These are phyloP conservation scores for Clivina fossor DNA, from an alignment of 2,888 invertebrate genomes.

Conservation along the genomic window DNA sequence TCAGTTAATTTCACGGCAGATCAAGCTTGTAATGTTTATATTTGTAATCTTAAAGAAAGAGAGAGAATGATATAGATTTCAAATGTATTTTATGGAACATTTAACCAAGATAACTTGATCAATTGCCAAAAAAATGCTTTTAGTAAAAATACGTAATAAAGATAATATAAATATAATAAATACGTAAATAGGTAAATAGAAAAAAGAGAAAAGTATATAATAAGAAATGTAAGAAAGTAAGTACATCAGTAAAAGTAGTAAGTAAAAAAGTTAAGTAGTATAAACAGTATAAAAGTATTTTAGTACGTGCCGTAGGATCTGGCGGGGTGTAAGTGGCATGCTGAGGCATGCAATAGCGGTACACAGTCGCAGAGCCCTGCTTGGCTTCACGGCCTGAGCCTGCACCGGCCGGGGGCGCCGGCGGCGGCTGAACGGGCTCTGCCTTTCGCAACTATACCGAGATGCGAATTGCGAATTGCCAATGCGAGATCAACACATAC, in stretches of 20 bases:
- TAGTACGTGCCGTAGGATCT: constrained; percentile 64
- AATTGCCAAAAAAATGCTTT: too few relatives aligned
- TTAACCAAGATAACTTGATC: too few relatives aligned
- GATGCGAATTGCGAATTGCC: too few relatives aligned
- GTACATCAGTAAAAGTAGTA: constrained; percentile 23
- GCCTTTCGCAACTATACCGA: constrained; percentile 55
- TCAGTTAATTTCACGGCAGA: too few relatives aligned
- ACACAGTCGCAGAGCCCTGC: constrained; percentile 55
- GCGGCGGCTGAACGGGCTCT: constrained; percentile 52
- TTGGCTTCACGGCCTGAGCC: constrained; percentile 53
- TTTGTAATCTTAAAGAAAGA: too few relatives aligned
- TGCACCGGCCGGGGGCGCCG: constrained; percentile 47
- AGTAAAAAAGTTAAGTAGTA: constrained; percentile 38
- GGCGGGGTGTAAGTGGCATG: constrained; percentile 63
- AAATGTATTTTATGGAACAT: too few relatives aligned
- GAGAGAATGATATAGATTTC: too few relatives aligned
- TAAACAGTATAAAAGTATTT: constrained; percentile 47
- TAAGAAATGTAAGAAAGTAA: constrained; percentile 27
- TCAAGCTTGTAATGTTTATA: too few relatives aligned
- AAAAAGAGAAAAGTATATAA: constrained; percentile 23
- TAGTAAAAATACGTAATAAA: too few relatives aligned
- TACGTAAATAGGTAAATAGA: too few relatives aligned
- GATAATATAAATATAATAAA: too few relatives aligned
- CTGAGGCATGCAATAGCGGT: constrained; percentile 64
- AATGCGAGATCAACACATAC: not conserved